Percentiles rank a stretch among this genome's conserved stretches.
phyloP scores from a whole-genome alignment of 2,888 invertebrate genomes.

The Dorcus hopei region DNA sequence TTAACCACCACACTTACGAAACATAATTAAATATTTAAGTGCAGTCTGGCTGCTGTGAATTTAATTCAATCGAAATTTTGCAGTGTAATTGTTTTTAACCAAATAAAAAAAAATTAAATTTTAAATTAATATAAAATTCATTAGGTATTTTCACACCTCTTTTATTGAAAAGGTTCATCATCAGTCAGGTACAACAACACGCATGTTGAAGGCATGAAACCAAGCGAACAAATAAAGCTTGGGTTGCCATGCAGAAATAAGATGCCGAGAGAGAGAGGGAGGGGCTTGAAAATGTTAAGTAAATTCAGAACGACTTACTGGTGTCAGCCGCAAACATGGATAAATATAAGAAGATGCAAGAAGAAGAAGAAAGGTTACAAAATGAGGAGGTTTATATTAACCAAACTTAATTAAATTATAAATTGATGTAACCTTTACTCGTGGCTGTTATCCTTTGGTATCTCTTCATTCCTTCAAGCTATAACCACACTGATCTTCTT shows the following conservation, averaged over 20 bases:
- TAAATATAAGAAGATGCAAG: slow-evolving; percentile 60
- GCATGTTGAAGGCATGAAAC: slow-evolving; percentile 65
- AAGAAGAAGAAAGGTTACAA: slow-evolving; percentile 64
- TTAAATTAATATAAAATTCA: no score
- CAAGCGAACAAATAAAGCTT: slow-evolving; percentile 59
- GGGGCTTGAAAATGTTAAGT: slow-evolving; percentile 53
- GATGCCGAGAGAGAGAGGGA: slow-evolving; percentile 59
- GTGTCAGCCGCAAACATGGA: slow-evolving; percentile 61
- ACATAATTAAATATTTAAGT: no score
- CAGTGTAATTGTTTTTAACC: no score
- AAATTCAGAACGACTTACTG: slow-evolving; percentile 59
- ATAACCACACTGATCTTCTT: no score
- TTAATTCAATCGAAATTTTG: no score
- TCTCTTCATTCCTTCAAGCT: no score
- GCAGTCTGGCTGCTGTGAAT: no score
- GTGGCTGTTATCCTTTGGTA: no score
- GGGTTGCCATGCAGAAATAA: slow-evolving; percentile 63
- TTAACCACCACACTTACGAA: no score
- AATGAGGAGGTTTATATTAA: slow-evolving; percentile 54
- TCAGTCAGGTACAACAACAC: slow-evolving; percentile 46
- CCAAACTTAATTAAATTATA: neutral
- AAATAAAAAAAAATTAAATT: no score
- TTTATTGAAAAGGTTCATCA: slow-evolving; percentile 28
- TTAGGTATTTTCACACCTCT: no score
- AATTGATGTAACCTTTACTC: neutral